These are phyloP conservation scores for Dreissena polymorpha DNA, from an alignment of 1,140 invertebrate species.

Conservation along the genomic window DNA sequence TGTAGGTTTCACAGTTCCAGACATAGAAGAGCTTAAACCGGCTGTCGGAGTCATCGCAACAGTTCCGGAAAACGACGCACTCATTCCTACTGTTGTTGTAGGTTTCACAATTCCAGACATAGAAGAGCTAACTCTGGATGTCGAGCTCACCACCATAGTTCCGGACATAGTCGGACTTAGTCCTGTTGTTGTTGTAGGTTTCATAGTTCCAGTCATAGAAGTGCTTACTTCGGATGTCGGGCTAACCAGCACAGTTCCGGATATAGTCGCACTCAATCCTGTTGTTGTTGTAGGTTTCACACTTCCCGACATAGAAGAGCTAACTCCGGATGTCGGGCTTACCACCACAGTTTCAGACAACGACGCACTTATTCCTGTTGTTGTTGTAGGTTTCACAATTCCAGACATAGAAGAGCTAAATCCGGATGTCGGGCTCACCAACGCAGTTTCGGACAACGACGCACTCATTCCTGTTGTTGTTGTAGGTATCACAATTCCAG, in stretches of 20 bases:
- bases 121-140: not conserved
- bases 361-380: not conserved
- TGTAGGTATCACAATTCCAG: not conserved
- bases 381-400: not conserved
- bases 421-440: too few species aligned
- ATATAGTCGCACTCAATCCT: not conserved
- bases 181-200: not conserved
- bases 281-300: not conserved
- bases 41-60: not conserved
- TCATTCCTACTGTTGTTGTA: not conserved
- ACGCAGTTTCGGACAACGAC: not conserved
- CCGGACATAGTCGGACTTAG: too few species aligned
- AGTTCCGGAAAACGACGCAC: not conserved
- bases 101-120: not conserved
- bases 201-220: not conserved
- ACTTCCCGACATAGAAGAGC: not conserved
- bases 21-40: not conserved
- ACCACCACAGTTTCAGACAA: not conserved
- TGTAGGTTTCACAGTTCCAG: slow-evolving; percentile 2
- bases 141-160: not conserved
- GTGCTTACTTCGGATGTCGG: too few species aligned
- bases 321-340: not conserved
- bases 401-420: too few species aligned
- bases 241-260: not conserved
- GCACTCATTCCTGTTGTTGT: not conserved